A percentile compares a stretch with the other conserved stretches of the same genome.
phyloP scores from a whole-genome alignment of 2,797 vertebrate genomes.

The Hephaestus fuliginosus region DNA sequence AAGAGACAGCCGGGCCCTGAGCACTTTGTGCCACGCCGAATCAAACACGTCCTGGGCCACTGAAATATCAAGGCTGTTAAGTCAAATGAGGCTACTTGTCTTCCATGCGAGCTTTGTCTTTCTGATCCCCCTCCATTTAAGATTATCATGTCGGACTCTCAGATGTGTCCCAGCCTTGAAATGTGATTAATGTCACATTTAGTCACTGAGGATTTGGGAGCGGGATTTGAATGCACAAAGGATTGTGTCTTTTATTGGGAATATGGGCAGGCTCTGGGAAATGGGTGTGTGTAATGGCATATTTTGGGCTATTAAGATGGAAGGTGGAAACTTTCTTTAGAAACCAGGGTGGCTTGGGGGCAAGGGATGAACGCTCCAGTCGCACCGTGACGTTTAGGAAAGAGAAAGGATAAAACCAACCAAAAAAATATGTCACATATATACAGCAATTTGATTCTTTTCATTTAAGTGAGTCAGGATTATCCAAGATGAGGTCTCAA shows the following conservation, averaged over 20 bases:
- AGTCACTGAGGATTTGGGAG: slow-evolving; percentile 56
- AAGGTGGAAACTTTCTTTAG: slow-evolving; percentile 6
- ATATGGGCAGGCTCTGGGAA: slow-evolving; percentile 20
- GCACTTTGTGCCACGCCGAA: slow-evolving; percentile 19
- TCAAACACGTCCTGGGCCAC: slow-evolving; percentile 7
- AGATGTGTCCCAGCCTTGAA: slow-evolving; percentile 60
- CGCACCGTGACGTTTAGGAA: not conserved
- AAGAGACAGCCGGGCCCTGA: slow-evolving; percentile 8
- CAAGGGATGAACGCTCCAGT: not conserved
- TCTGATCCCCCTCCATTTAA: slow-evolving; percentile 51
- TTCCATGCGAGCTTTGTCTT: slow-evolving; percentile 36
- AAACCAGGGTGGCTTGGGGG: not conserved
- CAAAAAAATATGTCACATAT: not conserved
- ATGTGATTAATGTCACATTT: slow-evolving; percentile 72
- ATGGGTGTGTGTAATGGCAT: slow-evolving; percentile 8
- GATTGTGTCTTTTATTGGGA: slow-evolving; percentile 27
- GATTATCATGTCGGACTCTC: slow-evolving; percentile 59
- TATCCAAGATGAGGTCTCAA: not conserved
- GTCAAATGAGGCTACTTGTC: slow-evolving; percentile 52
- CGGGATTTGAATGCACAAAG: slow-evolving; percentile 36
- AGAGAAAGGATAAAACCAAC: not conserved
- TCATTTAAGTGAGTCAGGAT: not conserved
- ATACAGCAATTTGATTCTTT: not conserved
- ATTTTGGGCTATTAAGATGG: slow-evolving; percentile 42
- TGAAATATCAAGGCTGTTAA: slow-evolving; percentile 45